Evolutionary conservation across 2,888 invertebrate genomes (phyloP).

Genomic region (Empis stercorea): DNA sequence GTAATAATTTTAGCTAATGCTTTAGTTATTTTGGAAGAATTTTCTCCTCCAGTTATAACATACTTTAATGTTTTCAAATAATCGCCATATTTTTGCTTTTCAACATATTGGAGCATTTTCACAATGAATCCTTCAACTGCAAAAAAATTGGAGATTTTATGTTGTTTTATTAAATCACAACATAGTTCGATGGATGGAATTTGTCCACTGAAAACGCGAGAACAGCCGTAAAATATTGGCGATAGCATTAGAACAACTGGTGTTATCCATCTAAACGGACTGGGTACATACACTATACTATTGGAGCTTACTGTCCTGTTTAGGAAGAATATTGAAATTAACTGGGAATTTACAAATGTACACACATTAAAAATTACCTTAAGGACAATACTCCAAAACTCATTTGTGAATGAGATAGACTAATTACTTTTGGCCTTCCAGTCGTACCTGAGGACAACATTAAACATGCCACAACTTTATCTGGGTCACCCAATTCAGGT

Average conservation of each 20-base stretch:
- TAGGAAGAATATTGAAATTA: no score
- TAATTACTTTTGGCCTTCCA: constrained; percentile 3
- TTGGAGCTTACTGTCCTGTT: not conserved
- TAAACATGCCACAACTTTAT: not conserved
- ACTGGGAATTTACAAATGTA: no score
- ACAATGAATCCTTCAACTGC: not conserved
- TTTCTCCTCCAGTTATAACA: constrained; percentile 1
- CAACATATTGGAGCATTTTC: not conserved
- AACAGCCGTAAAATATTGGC: no score
- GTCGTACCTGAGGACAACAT: constrained; percentile 3
- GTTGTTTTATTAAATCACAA: not conserved
- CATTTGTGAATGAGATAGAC: constrained; percentile 1
- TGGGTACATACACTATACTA: no score
- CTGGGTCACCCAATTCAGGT: not conserved
- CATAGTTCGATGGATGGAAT: no score
- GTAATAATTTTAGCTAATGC: not conserved
- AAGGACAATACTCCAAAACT: no score
- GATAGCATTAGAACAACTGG: no score
- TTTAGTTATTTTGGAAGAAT: not conserved
- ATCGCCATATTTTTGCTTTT: not conserved
- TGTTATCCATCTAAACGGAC: no score
- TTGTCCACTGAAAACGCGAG: no score
- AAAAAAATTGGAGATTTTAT: constrained; percentile 4
- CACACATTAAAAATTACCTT: no score
- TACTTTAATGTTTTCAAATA: not conserved